phyloP scores from a whole-genome alignment of 1,140 invertebrate species.

The Ectropis grisescens region DNA sequence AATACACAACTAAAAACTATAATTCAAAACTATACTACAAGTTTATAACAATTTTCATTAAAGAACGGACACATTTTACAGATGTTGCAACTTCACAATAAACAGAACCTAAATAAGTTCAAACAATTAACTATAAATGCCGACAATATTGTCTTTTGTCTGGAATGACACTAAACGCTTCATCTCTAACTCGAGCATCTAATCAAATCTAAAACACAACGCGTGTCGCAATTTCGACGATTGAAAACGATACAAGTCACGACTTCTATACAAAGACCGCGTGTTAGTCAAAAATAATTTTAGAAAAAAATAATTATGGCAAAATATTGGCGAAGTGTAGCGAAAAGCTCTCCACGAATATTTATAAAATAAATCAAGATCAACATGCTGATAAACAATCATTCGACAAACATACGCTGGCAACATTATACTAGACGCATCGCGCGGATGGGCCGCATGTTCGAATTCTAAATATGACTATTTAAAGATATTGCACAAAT shows the following conservation, averaged over 20 bases:
- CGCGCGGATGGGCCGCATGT: too few relatives aligned
- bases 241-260: too few relatives aligned
- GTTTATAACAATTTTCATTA: conserved; percentile 33
- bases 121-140: conserved; percentile 66
- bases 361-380: conserved; percentile 33
- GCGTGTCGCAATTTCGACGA: conserved; percentile 45
- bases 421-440: conserved; percentile 26
- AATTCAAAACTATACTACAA: conserved; percentile 15
- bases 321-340: conserved; percentile 60
- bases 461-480: too few relatives aligned
- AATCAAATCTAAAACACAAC: conserved; percentile 29
- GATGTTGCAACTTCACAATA: conserved; percentile 11
- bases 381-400: conserved; percentile 31
- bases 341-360: conserved; percentile 39
- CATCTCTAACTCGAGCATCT: conserved; percentile 26
- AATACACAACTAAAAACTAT: conserved; percentile 34
- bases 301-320: conserved; percentile 56
- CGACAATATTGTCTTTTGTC: conserved; percentile 66
- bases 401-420: conserved; percentile 23
- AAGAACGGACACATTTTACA: conserved; percentile 29
- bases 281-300: conserved; percentile 39
- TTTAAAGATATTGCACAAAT: too few relatives aligned
- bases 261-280: conserved; percentile 22
- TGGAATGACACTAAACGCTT: conserved; percentile 61
- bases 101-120: conserved; percentile 14